A percentile compares a stretch with the other conserved stretches of the same genome.
Conservation (phyloP, 1,140 invertebrate genomes). For the Scaptodrosophila lebanonensis region DNA sequence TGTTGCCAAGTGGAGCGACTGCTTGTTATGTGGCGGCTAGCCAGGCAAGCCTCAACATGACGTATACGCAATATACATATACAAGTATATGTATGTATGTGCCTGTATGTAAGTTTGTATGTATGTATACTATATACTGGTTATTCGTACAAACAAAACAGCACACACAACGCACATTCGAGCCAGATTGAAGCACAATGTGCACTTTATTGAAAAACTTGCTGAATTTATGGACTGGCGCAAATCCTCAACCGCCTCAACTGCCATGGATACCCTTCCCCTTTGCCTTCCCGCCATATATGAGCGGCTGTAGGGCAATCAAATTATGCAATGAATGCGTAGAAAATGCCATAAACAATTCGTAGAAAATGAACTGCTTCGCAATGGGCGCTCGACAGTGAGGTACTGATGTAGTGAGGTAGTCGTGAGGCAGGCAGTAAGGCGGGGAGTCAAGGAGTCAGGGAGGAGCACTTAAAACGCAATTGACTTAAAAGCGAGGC, state of each 20-base stretch:
- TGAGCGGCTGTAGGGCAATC: slow-evolving; percentile 37
- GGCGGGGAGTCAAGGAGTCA: neutral
- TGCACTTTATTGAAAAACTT: slow-evolving; percentile 72
- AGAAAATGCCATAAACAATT: slow-evolving; percentile 65
- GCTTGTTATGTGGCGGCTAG: slow-evolving; percentile 20
- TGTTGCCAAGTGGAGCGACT: neutral
- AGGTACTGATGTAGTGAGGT: neutral
- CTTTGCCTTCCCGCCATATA: neutral
- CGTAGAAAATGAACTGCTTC: slow-evolving; percentile 47
- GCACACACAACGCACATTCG: neutral
- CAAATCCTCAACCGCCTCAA: neutral
- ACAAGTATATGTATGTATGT: no score
- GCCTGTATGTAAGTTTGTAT: no score
- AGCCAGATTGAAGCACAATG: slow-evolving; percentile 7
- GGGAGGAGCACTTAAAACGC: slow-evolving; percentile 62
- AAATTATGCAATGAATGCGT: slow-evolving; percentile 65
- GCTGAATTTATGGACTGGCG: slow-evolving; percentile 51
- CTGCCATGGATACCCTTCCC: neutral
- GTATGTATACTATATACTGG: no score
- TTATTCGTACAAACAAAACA: neutral
- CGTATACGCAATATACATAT: slow-evolving; percentile 54
- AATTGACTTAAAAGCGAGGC: slow-evolving; percentile 63
- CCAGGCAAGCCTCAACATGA: slow-evolving; percentile 14
- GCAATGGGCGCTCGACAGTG: neutral
- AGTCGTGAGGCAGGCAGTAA: neutral